Evolutionary conservation across 2,797 vertebrate genomes (phyloP).

Genomic region (Emydoidea blandingii): DNA sequence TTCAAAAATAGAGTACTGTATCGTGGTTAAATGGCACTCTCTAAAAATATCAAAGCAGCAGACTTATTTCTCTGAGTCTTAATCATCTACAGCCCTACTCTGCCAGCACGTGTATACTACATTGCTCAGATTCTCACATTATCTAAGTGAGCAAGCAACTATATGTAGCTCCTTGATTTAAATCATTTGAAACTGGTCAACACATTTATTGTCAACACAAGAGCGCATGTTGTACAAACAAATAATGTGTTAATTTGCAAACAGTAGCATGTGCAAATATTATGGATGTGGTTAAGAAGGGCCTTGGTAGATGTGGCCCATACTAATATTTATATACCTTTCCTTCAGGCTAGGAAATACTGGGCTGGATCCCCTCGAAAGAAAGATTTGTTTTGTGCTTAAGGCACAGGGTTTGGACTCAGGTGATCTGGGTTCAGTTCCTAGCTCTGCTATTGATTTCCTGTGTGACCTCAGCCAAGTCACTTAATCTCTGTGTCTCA

Average conservation of each 20-base stretch:
- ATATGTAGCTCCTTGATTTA: neutral
- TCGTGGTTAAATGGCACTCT: constrained; percentile 17
- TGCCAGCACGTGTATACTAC: neutral
- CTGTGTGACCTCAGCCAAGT: neutral
- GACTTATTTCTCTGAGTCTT: constrained; percentile 7
- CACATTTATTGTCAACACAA: neutral
- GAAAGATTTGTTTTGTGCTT: neutral
- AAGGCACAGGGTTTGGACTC: neutral
- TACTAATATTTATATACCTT: neutral
- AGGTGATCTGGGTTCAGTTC: neutral
- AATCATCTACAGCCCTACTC: neutral
- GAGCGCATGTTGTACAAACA: neutral
- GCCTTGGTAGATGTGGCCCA: neutral
- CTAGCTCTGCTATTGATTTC: neutral
- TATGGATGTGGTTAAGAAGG: neutral
- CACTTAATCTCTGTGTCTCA: neutral
- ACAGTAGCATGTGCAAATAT: neutral
- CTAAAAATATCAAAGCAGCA: constrained; percentile 36
- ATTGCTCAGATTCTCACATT: neutral
- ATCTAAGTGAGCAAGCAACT: neutral
- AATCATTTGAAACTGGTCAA: neutral
- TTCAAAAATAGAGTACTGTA: constrained; percentile 1
- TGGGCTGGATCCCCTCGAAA: neutral
- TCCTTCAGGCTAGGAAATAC: neutral
- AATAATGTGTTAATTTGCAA: neutral